phyloP scores from a whole-genome alignment of 2,113 vertebrate genomes.

The Tringa solitaria region DNA sequence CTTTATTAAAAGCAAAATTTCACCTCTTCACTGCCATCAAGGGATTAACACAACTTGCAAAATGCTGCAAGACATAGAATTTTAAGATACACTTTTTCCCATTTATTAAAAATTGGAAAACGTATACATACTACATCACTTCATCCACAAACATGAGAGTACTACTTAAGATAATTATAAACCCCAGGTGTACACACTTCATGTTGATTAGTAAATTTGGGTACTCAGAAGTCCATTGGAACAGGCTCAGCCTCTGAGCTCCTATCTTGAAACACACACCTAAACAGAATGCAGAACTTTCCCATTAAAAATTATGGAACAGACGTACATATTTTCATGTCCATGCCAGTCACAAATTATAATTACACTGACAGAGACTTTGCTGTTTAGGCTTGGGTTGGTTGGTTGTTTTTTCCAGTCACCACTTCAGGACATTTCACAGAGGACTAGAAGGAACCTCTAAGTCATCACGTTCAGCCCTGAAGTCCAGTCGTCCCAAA shows the following conservation, averaged over 20 bases:
- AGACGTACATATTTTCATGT: background rate
- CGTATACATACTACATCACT: background rate
- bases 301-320: background rate
- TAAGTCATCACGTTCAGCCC: background rate
- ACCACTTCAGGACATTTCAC: background rate
- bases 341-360: background rate
- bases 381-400: accelerated
- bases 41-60: background rate
- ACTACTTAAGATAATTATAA: background rate
- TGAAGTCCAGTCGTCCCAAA: background rate
- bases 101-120: background rate
- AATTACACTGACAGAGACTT: background rate
- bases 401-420: background rate
- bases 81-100: background rate
- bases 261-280: background rate
- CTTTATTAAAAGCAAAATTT: background rate
- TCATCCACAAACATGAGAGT: background rate
- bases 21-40: background rate
- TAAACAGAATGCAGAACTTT: background rate
- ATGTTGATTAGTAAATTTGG: background rate
- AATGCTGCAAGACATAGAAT: background rate
- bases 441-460: background rate
- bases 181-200: background rate
- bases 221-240: background rate
- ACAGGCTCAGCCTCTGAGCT: background rate